Percentiles rank a stretch among this genome's conserved stretches.
These are phyloP conservation scores for Hylaeus anthracinus DNA, from an alignment of 1,140 invertebrate species.

Conservation along the genomic window DNA sequence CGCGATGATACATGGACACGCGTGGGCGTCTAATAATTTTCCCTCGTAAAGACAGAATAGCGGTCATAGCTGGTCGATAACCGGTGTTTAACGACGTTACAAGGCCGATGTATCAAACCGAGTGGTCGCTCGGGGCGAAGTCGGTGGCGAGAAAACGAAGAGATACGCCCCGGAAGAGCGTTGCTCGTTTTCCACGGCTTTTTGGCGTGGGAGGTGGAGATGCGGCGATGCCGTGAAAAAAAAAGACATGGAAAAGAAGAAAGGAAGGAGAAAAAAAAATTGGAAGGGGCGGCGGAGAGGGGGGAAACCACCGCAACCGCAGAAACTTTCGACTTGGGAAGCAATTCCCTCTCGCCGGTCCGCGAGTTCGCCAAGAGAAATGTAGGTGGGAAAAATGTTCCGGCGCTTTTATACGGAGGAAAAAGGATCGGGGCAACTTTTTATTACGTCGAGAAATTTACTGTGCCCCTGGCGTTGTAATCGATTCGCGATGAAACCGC, in stretches of 20 bases:
- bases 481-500: conserved; percentile 24
- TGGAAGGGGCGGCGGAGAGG: conserved; percentile 13
- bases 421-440: conserved; percentile 46
- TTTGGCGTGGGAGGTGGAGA: conserved; percentile 32
- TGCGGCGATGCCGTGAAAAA: conserved; percentile 35
- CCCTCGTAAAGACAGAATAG: conserved; percentile 40
- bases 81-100: conserved; percentile 63
- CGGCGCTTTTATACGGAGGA: conserved; percentile 42
- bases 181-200: conserved; percentile 24
- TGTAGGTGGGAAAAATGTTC: conserved; percentile 41
- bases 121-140: conserved; percentile 54
- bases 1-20: not conserved
- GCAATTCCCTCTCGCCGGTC: conserved; percentile 58
- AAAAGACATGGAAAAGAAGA: conserved; percentile 20
- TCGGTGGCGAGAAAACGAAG: conserved; percentile 55
- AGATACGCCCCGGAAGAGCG: not conserved
- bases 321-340: conserved; percentile 63
- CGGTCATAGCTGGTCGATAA: conserved; percentile 60
- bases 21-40: conserved; percentile 42
- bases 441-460: conserved; percentile 37
- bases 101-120: conserved; percentile 57
- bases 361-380: conserved; percentile 45
- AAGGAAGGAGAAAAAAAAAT: conserved; percentile 20
- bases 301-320: conserved; percentile 59
- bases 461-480: conserved; percentile 19